These are phyloP conservation scores for Chloromyia formosa DNA, from an alignment of 2,888 invertebrate genomes.

Conservation along the genomic window DNA sequence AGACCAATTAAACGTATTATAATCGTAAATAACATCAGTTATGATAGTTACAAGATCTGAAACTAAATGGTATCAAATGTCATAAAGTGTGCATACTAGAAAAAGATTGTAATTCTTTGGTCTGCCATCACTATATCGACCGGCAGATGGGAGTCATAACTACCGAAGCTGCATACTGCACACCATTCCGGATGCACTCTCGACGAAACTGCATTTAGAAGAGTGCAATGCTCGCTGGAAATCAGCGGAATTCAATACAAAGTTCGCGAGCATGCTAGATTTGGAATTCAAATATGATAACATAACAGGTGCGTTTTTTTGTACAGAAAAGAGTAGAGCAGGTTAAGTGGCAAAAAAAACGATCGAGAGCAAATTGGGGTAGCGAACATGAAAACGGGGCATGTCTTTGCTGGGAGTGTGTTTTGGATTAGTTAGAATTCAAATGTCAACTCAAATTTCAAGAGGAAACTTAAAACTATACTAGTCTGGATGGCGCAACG, in stretches of 20 bases:
- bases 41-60: slow-evolving; percentile 40
- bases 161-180: slow-evolving; percentile 20
- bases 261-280: too few relatives aligned
- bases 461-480: too few relatives aligned
- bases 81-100: slow-evolving; percentile 33
- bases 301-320: too few relatives aligned
- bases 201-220: background rate
- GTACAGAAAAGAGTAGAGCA: too few relatives aligned
- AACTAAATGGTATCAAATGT: slow-evolving; percentile 43
- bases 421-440: too few relatives aligned
- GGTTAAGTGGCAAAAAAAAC: too few relatives aligned
- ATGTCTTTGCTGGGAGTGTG: too few relatives aligned
- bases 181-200: background rate
- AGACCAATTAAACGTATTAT: slow-evolving; percentile 41
- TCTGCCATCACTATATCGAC: background rate
- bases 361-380: too few relatives aligned
- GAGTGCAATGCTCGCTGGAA: background rate
- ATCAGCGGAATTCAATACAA: background rate
- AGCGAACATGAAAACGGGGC: too few relatives aligned
- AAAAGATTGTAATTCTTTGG: slow-evolving; percentile 13
- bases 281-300: too few relatives aligned
- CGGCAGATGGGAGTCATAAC: slow-evolving; percentile 8
- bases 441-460: too few relatives aligned
- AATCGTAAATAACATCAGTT: slow-evolving; percentile 42
- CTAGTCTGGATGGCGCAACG: too few relatives aligned